Evolutionary conservation across 2,113 vertebrate species (phyloP).

Genomic region (Porphyrio hochstetteri): DNA sequence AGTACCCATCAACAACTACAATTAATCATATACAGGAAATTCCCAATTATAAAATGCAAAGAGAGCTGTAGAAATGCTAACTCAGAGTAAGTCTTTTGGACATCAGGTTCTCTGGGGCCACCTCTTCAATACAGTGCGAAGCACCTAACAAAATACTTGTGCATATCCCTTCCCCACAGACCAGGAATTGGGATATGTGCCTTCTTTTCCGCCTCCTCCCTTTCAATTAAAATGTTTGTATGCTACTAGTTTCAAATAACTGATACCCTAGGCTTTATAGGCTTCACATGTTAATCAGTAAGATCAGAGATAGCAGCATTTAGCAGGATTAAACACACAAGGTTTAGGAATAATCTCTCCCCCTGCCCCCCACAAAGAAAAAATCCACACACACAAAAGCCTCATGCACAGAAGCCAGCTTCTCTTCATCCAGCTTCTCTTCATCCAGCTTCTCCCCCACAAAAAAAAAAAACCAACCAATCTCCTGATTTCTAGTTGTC

Average conservation of each 20-base stretch:
- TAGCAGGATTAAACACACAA: slow-evolving; percentile 59
- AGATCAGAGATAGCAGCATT: slow-evolving; percentile 38
- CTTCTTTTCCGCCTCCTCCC: fast-evolving
- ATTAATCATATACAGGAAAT: background rate
- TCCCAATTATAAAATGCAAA: fast-evolving
- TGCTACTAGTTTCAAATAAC: slow-evolving; percentile 34
- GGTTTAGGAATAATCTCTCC: slow-evolving; percentile 38
- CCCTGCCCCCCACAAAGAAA: background rate
- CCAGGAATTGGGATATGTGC: fast-evolving
- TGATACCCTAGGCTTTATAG: slow-evolving; percentile 16
- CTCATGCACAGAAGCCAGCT: background rate
- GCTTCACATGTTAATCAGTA: slow-evolving; percentile 50
- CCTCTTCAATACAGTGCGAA: background rate
- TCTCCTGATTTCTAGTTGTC: background rate
- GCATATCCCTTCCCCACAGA: background rate
- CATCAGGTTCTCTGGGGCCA: background rate
- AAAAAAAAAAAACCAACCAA: background rate
- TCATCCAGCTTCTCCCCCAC: background rate
- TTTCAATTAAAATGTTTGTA: slow-evolving; percentile 42
- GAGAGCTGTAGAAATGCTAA: background rate
- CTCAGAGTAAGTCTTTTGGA: background rate
- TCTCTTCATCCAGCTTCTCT: background rate
- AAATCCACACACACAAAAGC: background rate
- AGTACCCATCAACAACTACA: background rate
- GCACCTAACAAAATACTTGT: background rate